Percentiles rank a stretch among this genome's conserved stretches.
phyloP scores from a whole-genome alignment of 2,113 vertebrate genomes.

The Lagenorhynchus albirostris region DNA sequence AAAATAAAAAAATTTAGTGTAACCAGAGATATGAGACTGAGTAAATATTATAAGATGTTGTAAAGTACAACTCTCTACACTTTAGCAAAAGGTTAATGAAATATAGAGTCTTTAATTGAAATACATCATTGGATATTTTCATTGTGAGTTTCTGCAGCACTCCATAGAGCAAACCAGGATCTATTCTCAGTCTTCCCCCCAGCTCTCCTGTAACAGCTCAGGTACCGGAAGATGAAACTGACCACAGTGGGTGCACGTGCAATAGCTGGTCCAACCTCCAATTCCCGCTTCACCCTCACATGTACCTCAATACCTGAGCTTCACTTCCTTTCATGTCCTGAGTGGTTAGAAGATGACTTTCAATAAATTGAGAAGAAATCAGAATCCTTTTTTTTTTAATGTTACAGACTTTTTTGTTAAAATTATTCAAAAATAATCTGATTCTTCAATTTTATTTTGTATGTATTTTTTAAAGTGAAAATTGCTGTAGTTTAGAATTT shows the following conservation, averaged over 20 bases:
- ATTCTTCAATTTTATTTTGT: neutral
- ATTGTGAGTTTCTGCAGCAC: neutral
- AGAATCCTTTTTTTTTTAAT: neutral
- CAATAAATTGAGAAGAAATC: neutral
- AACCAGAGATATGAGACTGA: neutral
- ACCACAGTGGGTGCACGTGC: neutral
- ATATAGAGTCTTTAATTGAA: neutral
- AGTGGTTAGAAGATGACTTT: neutral
- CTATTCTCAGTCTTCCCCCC: neutral
- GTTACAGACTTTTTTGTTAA: neutral
- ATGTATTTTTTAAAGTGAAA: neutral
- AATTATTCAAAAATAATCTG: neutral
- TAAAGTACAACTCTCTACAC: neutral
- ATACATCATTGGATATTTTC: neutral
- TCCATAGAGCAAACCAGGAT: neutral
- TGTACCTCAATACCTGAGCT: neutral
- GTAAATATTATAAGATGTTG: neutral
- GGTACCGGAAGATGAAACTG: neutral
- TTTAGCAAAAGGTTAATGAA: neutral
- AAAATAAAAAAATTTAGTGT: neutral
- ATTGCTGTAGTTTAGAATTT: neutral
- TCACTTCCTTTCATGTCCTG: neutral
- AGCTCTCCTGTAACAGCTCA: neutral
- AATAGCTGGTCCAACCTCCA: neutral
- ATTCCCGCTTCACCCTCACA: neutral